Base-by-base conservation (phyloP, 2,113 vertebrate genomes). In the Mormyrus lacerda region DNA sequence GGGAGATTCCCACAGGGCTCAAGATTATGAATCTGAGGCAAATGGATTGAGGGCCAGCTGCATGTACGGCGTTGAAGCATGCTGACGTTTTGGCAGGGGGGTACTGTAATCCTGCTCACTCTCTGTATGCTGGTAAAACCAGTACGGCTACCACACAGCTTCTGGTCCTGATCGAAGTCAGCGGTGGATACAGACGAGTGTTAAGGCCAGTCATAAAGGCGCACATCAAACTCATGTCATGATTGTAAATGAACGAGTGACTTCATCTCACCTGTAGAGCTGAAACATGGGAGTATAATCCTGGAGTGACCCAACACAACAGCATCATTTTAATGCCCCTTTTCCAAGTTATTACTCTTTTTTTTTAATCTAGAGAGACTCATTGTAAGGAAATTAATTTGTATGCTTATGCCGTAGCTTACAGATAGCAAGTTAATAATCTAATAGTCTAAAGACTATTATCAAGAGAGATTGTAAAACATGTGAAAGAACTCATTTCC, bases 21-120 rank as follows among this genome's bases (percentile, higher is more conserved):
- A 10, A 91, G 55, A 82, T 93, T 90, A 91, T 91, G 88, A 89
- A 89, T 50, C 35, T 89, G 88, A 79, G 90, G 90, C 85, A 88
- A 87, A 47, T 31, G 88, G 87, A 83, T 9, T 48, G 48, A 48
- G 21, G 76, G 88, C 89, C 15, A 84, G 9, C 44, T 51, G 82
- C 42, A 83, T 19, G 50, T 31, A 27, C 58, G 55, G 87, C 51
- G 55, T 5, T 44, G 7, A 8, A 69, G 51, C 39, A 42, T 50
- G 39, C 31, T 27, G 42, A 19, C 31, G 48, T 51, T 53, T 87
- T 31, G 58, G 45, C 69, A 39, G 50, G 31, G 27, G 7, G 44
- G 2, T 2, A 24, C 35, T 3, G 10, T 24, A 6, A 76, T 0
- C 69, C 1, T 39, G 69, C 69, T 76, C 69, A 15, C 69, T 35